Base-by-base conservation (phyloP, 1,140 invertebrate genomes). In the Eumeta japonica region DNA sequence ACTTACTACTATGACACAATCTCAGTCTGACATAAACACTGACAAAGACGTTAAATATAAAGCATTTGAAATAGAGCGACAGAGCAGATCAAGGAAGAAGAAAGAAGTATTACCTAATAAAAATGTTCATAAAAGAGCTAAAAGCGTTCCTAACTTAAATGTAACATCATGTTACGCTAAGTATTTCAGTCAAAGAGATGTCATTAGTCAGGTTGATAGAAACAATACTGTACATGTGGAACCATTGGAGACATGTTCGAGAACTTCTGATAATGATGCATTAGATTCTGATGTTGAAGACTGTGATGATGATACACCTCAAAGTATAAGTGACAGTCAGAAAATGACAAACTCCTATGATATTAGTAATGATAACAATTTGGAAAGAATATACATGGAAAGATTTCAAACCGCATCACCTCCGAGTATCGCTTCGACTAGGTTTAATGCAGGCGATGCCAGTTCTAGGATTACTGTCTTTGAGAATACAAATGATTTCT, bases 151-250 rank as follows among this genome's bases (percentile, higher is more conserved):
- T 1, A 75, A 76, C 55, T 48, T 77, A 16, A 63, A 68, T 42
- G 63, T 65, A 3, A 72, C 64, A 29, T 76, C 73, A 18, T 58
- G 58, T 41, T 77, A 76, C 61, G 73, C 75, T 17, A 76, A 75
- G 55, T 76, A 73, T 56, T 77, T 76, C 35, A 75, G 73, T 36
- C 62, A 75, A 55, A 72, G 61, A 57, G 71, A 77, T 52, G 55
- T 52, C 16, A 12, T 58, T 9, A 62, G 58, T 53, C 51, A 66
- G 28, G 52, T 48, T 34, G 52, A 62, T 27, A 45, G 45, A 38
- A 48, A 58, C 39, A 50, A 41, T 16, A 39, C 29, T 14, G 13
- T 46, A 15, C 42, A 52, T 49, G 30, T 47, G 20, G 42, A 58
- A 30, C 38, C 35, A 16, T 18, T 45, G n/a, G n/a, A n/a, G n/a